Percentiles rank a stretch among this genome's conserved stretches.
phyloP scores from a whole-genome alignment of 1,140 invertebrate species.

The Ladona fulva region DNA sequence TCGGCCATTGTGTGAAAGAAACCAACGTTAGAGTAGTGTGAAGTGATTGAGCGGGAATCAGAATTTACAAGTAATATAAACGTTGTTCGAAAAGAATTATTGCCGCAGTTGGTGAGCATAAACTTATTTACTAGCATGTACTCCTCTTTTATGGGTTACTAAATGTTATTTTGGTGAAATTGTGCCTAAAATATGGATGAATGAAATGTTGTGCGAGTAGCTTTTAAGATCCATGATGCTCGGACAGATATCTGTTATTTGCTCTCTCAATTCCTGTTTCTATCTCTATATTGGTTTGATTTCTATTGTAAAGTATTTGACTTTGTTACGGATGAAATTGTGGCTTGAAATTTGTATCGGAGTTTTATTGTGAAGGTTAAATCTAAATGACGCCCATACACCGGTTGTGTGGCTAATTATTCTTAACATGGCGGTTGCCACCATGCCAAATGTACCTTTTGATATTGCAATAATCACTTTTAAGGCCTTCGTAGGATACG shows the following conservation, averaged over 20 bases:
- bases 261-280: not conserved
- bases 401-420: constrained; percentile 8
- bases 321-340: too few species aligned
- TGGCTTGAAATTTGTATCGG: too few species aligned
- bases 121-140: not conserved
- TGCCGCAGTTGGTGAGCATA: not conserved
- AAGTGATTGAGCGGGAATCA: constrained; percentile 3
- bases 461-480: not conserved
- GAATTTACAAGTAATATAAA: constrained; percentile 2
- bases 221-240: constrained; percentile 5
- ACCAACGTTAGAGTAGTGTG: constrained; percentile 12
- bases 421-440: constrained; percentile 7
- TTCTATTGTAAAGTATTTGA: not conserved
- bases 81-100: constrained; percentile 9
- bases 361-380: not conserved
- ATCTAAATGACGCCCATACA: constrained; percentile 9
- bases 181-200: not conserved
- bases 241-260: not conserved
- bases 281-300: not conserved
- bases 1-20: constrained; percentile 15
- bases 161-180: not conserved
- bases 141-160: not conserved
- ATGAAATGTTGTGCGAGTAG: not conserved
- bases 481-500: not conserved
- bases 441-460: constrained; percentile 9